Conservation (phyloP, 92 coral and sea anemone genomes). For the Siderastrea siderea region DNA sequence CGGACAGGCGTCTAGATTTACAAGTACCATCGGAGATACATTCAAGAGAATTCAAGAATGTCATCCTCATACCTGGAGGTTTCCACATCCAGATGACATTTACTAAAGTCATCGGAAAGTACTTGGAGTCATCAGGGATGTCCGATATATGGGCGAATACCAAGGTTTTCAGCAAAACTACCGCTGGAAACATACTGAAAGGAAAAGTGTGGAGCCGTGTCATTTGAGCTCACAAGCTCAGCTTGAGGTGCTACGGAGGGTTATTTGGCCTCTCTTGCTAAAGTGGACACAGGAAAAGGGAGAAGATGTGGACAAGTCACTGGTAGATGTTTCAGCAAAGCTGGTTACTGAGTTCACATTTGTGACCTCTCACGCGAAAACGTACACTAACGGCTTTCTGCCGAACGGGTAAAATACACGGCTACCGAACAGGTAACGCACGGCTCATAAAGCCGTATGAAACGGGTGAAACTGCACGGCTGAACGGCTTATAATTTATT, state of each 20-base stretch:
- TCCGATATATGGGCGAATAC: conserved; percentile 28
- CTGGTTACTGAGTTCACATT: conserved; percentile 30
- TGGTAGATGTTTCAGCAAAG: conserved; percentile 53
- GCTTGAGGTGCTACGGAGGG: conserved; percentile 43
- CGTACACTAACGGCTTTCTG: too few relatives aligned
- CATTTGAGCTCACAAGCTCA: conserved; percentile 57
- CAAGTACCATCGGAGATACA: conserved; percentile 57
- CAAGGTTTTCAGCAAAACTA: conserved; percentile 68
- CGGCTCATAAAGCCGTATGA: too few relatives aligned
- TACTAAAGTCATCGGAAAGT: conserved; percentile 66
- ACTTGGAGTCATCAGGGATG: conserved; percentile 67
- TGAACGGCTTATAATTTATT: too few relatives aligned
- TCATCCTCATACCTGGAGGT: conserved; percentile 67
- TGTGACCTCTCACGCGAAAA: too few relatives aligned
- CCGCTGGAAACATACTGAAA: conserved; percentile 77
- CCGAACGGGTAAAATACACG: too few relatives aligned
- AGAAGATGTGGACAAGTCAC: conserved; percentile 8
- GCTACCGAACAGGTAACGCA: too few relatives aligned
- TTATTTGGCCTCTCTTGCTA: conserved; percentile 38
- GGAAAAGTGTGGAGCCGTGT: conserved; percentile 89
- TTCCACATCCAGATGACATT: conserved; percentile 78
- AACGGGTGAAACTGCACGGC: too few relatives aligned
- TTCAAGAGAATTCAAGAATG: conserved; percentile 40
- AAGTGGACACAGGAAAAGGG: conserved; percentile 46
- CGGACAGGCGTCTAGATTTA: conserved; percentile 53